phyloP scores from a whole-genome alignment of 2,113 vertebrate genomes.

The Rhabdornis inornatus region DNA sequence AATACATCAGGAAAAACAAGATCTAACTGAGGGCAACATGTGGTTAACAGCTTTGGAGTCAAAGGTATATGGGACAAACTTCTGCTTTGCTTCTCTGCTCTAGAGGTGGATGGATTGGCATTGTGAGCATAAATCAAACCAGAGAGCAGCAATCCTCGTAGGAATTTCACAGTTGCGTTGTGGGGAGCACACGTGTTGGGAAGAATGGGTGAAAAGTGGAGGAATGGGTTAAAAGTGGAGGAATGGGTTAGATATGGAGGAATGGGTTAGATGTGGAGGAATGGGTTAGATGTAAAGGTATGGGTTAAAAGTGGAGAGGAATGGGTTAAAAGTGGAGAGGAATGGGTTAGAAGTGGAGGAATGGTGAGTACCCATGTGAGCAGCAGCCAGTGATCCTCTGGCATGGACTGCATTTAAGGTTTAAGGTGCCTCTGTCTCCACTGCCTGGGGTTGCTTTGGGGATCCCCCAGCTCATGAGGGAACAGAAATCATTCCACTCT shows the following conservation, averaged over 20 bases:
- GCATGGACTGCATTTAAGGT: too few species aligned
- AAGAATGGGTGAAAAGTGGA: not conserved
- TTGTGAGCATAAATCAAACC: not conserved
- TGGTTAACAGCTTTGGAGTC: not conserved
- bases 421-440: not conserved
- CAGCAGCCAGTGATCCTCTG: not conserved
- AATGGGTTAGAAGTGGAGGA: not conserved
- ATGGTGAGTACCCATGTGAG: fast-evolving
- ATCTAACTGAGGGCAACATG: not conserved
- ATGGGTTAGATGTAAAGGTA: too few species aligned
- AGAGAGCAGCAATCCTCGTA: not conserved
- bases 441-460: not conserved
- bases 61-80: not conserved
- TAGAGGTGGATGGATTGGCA: not conserved
- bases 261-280: too few species aligned
- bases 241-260: not conserved
- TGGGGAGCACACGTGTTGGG: not conserved
- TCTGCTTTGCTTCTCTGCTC: not conserved
- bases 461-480: too few species aligned
- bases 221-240: too few species aligned
- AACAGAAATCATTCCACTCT: not conserved
- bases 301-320: not conserved
- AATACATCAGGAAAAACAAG: not conserved
- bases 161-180: not conserved
- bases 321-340: not conserved